phyloP scores from a whole-genome alignment of 2,113 vertebrate genomes.

The Heliornis fulica region DNA sequence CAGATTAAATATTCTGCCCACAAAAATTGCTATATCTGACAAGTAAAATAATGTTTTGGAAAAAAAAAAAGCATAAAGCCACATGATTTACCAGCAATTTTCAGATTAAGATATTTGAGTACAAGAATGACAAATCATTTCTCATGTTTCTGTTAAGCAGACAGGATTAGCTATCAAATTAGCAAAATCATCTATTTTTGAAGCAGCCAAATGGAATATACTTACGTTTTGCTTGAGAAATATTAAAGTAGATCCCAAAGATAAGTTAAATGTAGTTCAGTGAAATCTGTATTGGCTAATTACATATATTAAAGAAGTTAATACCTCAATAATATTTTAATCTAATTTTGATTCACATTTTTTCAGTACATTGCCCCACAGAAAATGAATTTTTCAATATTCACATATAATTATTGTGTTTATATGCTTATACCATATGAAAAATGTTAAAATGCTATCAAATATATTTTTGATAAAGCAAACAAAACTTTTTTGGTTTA shows the following conservation, averaged over 20 bases:
- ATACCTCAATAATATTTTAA: not conserved
- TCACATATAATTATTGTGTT: not conserved
- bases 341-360: not conserved
- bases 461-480: not conserved
- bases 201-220: not conserved
- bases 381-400: not conserved
- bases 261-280: not conserved
- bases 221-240: not conserved
- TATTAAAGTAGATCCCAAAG: not conserved
- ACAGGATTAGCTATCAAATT: not conserved
- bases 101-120: slow-evolving; percentile 4
- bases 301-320: not conserved
- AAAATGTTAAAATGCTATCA: not conserved
- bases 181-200: not conserved
- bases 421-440: not conserved
- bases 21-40: not conserved
- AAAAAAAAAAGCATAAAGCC: not conserved
- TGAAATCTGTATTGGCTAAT: not conserved
- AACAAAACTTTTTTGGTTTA: not conserved
- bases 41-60: not conserved
- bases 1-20: not conserved
- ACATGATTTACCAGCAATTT: not conserved
- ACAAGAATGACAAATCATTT: not conserved
- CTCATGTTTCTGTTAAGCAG: not conserved
- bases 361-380: not conserved